These are phyloP conservation scores for Congeria kusceri DNA, from an alignment of 2,888 invertebrate species.

Conservation along the genomic window DNA sequence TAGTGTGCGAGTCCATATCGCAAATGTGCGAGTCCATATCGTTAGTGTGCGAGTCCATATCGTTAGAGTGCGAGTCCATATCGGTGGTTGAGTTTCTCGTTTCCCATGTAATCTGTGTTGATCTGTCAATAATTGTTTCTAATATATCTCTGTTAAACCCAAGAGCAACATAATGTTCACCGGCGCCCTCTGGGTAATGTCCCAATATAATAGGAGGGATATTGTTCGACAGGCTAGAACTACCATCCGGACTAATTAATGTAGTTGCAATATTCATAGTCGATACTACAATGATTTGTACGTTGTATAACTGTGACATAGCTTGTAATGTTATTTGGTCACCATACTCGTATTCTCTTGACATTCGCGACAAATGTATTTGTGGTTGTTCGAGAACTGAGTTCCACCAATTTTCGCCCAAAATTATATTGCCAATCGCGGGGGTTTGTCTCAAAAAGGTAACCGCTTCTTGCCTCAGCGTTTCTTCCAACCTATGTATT, in stretches of 20 bases:
- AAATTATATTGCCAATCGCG: no score
- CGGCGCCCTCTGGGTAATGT: constrained; percentile 21
- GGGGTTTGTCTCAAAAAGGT: no score
- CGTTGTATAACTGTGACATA: constrained; percentile 14
- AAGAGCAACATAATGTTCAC: constrained; percentile 27
- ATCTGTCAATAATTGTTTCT: not conserved
- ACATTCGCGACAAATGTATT: no score
- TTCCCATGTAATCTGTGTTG: constrained; percentile 23
- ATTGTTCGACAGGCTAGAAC: constrained; percentile 2
- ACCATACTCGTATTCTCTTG: constrained; percentile 23
- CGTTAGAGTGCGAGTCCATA: no score
- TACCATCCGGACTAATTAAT: constrained; percentile 16
- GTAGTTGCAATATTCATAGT: constrained; percentile 13
- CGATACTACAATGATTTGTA: constrained; percentile 24
- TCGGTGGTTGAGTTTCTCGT: no score
- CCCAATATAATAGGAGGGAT: constrained; percentile 14
- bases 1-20: no score
- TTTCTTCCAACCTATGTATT: no score
- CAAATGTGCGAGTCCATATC: no score
- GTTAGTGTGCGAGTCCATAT: no score
- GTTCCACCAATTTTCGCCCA: no score
- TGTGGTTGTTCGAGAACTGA: no score
- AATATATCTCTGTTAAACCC: not conserved
- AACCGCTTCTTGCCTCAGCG: no score
- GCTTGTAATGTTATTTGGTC: constrained; percentile 25